These are phyloP conservation scores for Noturus placidus DNA, from an alignment of 2,113 vertebrate genomes.

Conservation along the genomic window DNA sequence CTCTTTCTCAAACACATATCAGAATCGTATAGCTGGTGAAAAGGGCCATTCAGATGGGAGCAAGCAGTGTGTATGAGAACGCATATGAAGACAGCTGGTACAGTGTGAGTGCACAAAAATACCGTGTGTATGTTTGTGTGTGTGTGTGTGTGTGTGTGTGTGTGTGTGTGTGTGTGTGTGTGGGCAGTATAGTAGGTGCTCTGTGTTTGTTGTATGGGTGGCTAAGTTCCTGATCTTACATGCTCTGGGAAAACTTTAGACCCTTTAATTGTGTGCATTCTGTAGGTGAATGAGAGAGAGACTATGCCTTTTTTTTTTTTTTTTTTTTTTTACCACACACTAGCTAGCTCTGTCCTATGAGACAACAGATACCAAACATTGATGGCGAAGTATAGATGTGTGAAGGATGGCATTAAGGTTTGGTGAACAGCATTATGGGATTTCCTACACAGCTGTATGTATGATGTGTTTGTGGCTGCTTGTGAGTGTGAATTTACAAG, in stretches of 20 bases:
- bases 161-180: background rate
- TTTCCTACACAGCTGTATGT: background rate
- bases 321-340: background rate
- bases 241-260: background rate
- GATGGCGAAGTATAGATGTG: background rate
- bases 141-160: too few relatives aligned
- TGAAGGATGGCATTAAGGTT: background rate
- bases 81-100: background rate
- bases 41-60: conserved; percentile 14
- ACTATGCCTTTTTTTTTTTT: background rate
- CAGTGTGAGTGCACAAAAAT: background rate
- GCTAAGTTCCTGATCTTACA: background rate
- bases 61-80: background rate
- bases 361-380: background rate
- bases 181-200: conserved; percentile 15
- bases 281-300: background rate
- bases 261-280: background rate
- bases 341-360: too few relatives aligned
- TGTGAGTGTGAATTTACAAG: background rate
- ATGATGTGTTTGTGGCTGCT: background rate
- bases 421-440: background rate
- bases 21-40: conserved; percentile 22
- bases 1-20: conserved; percentile 30
- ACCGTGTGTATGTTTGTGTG: background rate
- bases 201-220: conserved; percentile 21